Base-by-base conservation (phyloP, 2,797 vertebrate genomes). In the Lepus oiostolus region DNA sequence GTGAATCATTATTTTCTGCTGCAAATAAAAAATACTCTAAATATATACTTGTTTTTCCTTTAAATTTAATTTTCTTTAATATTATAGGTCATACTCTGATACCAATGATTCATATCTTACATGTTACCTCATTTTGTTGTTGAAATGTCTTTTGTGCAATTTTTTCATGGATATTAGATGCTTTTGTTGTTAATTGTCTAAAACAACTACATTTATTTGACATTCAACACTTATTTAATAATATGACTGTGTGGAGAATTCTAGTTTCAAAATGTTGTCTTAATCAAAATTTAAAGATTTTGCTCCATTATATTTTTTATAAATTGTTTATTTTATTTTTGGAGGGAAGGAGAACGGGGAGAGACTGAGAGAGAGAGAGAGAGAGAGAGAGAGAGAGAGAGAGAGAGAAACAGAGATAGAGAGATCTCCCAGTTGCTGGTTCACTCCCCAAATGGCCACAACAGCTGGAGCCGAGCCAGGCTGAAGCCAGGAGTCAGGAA, bases 251-350 rank as follows among this genome's bases (percentile, higher is more conserved):
- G 47, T 63, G 68, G 5, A 82, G 21, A 91, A 67, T 88, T 85
- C 24, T 67, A 84, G 11, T 75, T 85, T 88, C 26, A 92, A 85
- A 88, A 88, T 91, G 62, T 70, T 52, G 65, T 81, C 91, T 94
- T 72, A 52, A 86, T 28, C 77, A 16, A 89, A 88, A 82, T 35
- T 28, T 76, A 88, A 80, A 75, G 47, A 80, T 63, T 58, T 26
- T 75, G 21, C 26, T 90, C 42, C 38, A 22, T 81, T 70, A 87
- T 74, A 47, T 83, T 91, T 62, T 42, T 42, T 42, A 42, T 42
- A 42, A 42, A 42, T 42, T 42, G 7, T 42, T 42, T 42, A 42
- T 42, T 42, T 42, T 42, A 42, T 42, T 42, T 42, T 42, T 42
- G 42, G 42, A 42, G 42, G 42, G 42, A 42, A 42, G 42, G 42